Conservation (phyloP, 1,140 invertebrate species). For the Phenacoccus solenopsis region DNA sequence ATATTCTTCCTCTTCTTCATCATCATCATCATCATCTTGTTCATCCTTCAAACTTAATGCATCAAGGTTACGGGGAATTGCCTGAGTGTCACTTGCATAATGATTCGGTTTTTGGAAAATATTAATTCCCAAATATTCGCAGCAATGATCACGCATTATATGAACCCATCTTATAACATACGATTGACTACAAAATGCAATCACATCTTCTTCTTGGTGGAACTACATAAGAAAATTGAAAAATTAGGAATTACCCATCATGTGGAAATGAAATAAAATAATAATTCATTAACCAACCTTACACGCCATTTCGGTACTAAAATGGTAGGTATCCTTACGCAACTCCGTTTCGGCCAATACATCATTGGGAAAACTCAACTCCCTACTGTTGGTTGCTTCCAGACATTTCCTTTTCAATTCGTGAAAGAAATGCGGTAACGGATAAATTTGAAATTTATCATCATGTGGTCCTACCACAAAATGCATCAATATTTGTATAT, state of each 20-base stretch:
- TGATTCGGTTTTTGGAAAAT: neutral
- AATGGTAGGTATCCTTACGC: neutral
- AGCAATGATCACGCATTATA: neutral
- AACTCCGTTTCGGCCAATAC: neutral
- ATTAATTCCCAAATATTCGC: neutral
- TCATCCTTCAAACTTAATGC: neutral
- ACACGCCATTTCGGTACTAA: neutral
- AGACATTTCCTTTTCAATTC: neutral
- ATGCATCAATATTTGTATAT: no score
- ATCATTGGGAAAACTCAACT: neutral
- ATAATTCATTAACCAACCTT: neutral
- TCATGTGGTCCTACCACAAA: no score
- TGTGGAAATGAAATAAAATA: no score
- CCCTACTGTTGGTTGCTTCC: neutral
- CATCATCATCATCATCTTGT: neutral
- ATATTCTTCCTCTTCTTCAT: neutral
- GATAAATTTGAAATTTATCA: neutral
- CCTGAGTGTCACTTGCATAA: neutral
- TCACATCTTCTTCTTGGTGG: neutral
- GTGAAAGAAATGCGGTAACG: neutral
- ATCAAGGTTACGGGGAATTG: neutral
- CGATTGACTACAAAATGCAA: neutral
- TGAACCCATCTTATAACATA: neutral
- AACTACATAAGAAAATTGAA: neutral
- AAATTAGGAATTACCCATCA: no score